Conservation (phyloP, 2,888 invertebrate genomes). For the Hyppa rectilinea region DNA sequence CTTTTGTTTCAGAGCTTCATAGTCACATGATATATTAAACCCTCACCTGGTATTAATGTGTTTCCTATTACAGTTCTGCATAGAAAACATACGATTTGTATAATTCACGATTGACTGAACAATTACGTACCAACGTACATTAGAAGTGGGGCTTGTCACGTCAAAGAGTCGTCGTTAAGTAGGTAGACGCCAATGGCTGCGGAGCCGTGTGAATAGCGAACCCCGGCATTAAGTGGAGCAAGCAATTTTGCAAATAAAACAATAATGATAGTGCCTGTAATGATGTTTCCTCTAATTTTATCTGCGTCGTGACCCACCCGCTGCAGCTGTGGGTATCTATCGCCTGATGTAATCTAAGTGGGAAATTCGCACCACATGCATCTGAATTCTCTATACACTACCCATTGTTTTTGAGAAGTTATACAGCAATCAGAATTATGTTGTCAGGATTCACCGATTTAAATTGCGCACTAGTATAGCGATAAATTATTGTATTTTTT, state of each 20-base stretch:
- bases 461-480: background rate
- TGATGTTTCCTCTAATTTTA: constrained; percentile 81
- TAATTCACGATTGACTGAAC: constrained; percentile 77
- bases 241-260: constrained; percentile 86
- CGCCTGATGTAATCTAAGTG: constrained; percentile 55
- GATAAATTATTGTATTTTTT: background rate
- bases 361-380: constrained; percentile 2
- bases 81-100: constrained; percentile 62
- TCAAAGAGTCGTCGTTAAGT: constrained; percentile 82
- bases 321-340: constrained; percentile 16
- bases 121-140: constrained; percentile 74
- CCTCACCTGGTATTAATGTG: constrained; percentile 20
- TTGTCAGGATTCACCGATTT: background rate
- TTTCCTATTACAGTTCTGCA: constrained; percentile 28
- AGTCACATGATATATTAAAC: constrained; percentile 11
- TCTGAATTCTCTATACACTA: background rate
- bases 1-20: background rate
- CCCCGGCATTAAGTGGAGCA: constrained; percentile 78
- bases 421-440: background rate
- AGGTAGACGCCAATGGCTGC: constrained; percentile 77
- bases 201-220: constrained; percentile 80
- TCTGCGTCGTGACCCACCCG: constrained; percentile 69
- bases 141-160: constrained; percentile 82
- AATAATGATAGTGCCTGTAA: constrained; percentile 82
- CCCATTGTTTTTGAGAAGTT: background rate